phyloP scores from a whole-genome alignment of 2,888 invertebrate genomes.

The Diploptera punctata region DNA sequence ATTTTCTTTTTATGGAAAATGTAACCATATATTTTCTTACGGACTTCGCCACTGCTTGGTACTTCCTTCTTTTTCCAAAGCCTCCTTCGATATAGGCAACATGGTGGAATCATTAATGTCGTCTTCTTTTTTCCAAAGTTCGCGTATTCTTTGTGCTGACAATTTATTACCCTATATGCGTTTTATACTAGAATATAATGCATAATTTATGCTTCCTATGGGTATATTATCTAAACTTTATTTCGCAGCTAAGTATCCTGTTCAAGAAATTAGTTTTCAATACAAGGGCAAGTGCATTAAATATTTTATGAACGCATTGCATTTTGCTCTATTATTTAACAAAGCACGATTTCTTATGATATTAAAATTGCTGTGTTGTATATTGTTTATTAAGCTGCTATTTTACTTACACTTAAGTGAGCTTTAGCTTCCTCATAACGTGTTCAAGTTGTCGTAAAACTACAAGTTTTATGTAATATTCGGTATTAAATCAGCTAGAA shows the following conservation, averaged over 20 bases:
- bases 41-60: not conserved
- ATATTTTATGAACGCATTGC: not conserved
- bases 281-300: not conserved
- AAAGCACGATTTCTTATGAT: not conserved
- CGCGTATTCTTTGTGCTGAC: not conserved
- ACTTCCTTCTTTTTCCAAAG: not conserved
- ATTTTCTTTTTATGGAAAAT: too few relatives aligned
- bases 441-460: too few relatives aligned
- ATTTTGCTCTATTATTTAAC: not conserved
- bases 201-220: constrained; percentile 13
- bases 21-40: too few relatives aligned
- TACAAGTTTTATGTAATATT: too few relatives aligned
- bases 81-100: not conserved
- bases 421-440: too few relatives aligned
- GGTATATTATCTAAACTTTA: not conserved
- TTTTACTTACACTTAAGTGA: too few relatives aligned
- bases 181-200: constrained; percentile 9
- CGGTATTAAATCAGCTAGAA: too few relatives aligned
- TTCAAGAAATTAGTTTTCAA: constrained; percentile 8
- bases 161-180: constrained; percentile 1
- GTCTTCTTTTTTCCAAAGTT: constrained; percentile 3
- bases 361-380: too few relatives aligned
- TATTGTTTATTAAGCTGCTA: too few relatives aligned
- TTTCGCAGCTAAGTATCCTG: constrained; percentile 8
- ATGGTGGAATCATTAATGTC: constrained; percentile 14